Base-by-base conservation (phyloP, 1,140 invertebrate genomes). In the Eubasilissa regina region DNA sequence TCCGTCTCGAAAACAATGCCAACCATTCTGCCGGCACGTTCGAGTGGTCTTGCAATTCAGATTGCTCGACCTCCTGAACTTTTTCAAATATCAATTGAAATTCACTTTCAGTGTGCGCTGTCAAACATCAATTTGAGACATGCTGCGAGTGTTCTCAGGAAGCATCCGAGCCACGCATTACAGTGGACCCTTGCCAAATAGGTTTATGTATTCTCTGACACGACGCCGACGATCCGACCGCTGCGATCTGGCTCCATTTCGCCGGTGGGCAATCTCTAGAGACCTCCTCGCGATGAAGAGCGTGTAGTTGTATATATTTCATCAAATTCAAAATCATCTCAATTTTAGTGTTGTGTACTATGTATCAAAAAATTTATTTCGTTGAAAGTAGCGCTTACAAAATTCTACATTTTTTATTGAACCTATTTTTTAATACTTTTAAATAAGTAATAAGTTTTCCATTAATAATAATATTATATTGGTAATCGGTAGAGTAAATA, bases 21-120 rank as follows among this genome's bases (percentile, higher is more conserved):
- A 44, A 58, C 1, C 12, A 64, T 10, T 25, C 60, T 13, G 11
- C 58, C 17, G 25, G 6, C 1, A n/a, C 55, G 17, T 15, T 3
- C 60, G 35, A 25, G 21, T 64, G 60, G 35, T 35, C 35, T 19
- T 64, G 60, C 4, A 64, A 64, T 64, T 21, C 60, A 64, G 35
- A 43, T 64, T 43, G 35, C 35, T 64, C 60, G 35, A 64, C 60
- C 60, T 7, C 11, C 12, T 64, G 60, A 64, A 64, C 60, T 35
- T 9, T 25, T 10, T 21, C 60, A 64, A 64, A 64, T 64, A 64
- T 64, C 60, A 64, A 64, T 25, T 64, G 60, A 64, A 62, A 64
- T 64, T 64, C 60, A 64, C 60, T 64, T 43, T 64, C 60, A 43
- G 60, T 35, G 19, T 13, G 35, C 60, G 60, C n/a, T 35, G 21